These are phyloP conservation scores for Onthophagus sagittarius DNA, from an alignment of 2,888 invertebrate species.

Conservation along the genomic window DNA sequence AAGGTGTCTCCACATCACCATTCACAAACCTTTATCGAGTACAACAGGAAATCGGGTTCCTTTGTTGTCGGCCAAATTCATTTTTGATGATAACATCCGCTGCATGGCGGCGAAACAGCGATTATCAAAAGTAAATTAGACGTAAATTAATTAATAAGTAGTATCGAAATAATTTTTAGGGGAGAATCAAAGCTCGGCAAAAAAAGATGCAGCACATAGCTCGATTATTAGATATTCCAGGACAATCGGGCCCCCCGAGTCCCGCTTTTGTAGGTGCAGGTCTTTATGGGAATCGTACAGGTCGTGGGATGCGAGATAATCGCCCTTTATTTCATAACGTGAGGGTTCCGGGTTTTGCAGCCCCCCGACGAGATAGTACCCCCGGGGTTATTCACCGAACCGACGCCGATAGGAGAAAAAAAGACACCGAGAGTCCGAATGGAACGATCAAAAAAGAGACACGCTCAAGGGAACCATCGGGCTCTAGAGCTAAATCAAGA, in stretches of 20 bases:
- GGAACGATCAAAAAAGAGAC: slow-evolving; percentile 31
- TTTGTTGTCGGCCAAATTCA: slow-evolving; percentile 84
- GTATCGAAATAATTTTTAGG: slow-evolving; percentile 50
- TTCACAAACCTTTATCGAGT: slow-evolving; percentile 73
- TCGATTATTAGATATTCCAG: slow-evolving; percentile 80
- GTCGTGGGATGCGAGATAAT: slow-evolving; percentile 40
- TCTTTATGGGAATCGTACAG: slow-evolving; percentile 38
- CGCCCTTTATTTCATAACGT: slow-evolving; percentile 44
- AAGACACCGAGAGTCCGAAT: slow-evolving; percentile 40
- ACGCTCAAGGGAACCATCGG: slow-evolving; percentile 34
- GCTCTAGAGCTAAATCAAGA: slow-evolving; percentile 55
- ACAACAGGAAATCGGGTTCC: slow-evolving; percentile 69
- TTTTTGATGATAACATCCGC: slow-evolving; percentile 98
- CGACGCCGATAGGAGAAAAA: slow-evolving; percentile 34
- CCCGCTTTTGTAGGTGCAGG: slow-evolving; percentile 47
- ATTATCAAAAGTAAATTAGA: slow-evolving; percentile 62
- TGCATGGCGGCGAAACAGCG: slow-evolving; percentile 98
- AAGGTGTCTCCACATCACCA: slow-evolving; percentile 88
- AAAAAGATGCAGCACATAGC: slow-evolving; percentile 97
- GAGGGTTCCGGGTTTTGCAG: slow-evolving; percentile 47
- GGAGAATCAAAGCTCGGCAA: slow-evolving; percentile 89
- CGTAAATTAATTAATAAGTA: no score
- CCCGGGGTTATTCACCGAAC: slow-evolving; percentile 45
- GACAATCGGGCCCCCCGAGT: slow-evolving; percentile 51
- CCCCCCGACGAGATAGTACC: slow-evolving; percentile 46